Conservation (phyloP, 2,113 vertebrate genomes). For the Chitala chitala region DNA sequence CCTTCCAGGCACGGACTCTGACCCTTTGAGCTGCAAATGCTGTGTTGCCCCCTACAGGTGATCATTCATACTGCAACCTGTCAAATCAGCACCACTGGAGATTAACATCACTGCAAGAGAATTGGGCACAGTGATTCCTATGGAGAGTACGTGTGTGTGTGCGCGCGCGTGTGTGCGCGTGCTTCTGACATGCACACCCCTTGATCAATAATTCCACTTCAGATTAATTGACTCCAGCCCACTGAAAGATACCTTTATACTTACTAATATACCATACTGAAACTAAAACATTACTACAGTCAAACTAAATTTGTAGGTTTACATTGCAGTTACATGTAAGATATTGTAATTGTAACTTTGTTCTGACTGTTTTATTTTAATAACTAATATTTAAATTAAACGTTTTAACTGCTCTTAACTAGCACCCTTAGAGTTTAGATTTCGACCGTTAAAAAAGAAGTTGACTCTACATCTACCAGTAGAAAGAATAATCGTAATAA, state of each 20-base stretch:
- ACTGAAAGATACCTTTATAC: not conserved
- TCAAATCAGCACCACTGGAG: not conserved
- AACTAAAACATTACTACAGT: not conserved
- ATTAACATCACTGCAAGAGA: not conserved
- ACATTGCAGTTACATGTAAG: not conserved
- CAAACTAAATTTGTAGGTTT: not conserved
- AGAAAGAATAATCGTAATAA: too few relatives aligned
- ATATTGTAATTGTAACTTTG: not conserved
- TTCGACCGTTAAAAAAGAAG: not conserved
- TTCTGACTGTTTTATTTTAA: not conserved
- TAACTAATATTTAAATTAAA: not conserved
- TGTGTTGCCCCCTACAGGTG: too few relatives aligned
- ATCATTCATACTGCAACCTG: too few relatives aligned
- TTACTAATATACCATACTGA: not conserved
- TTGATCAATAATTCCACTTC: not conserved
- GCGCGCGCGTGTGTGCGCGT: not conserved
- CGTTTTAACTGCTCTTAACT: too few relatives aligned
- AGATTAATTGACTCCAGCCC: not conserved
- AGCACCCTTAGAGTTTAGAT: too few relatives aligned
- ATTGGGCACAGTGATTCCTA: not conserved
- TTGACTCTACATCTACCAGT: not conserved
- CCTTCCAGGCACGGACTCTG: too few relatives aligned
- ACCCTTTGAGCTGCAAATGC: too few relatives aligned
- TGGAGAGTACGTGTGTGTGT: not conserved
- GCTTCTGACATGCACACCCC: not conserved